These are phyloP conservation scores for Villa cingulata DNA, from an alignment of 2,888 invertebrate species.

Conservation along the genomic window DNA sequence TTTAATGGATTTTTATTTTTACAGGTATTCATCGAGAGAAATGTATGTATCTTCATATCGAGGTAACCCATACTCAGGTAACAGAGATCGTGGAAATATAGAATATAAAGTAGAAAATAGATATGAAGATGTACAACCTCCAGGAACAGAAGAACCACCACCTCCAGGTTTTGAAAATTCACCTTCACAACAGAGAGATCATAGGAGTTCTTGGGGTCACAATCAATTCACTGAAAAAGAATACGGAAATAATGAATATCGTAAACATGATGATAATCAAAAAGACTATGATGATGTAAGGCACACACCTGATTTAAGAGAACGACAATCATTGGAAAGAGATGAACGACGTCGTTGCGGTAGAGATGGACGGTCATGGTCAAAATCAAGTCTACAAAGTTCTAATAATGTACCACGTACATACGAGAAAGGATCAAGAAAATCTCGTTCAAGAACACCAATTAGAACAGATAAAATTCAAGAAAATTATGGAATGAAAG, in stretches of 20 bases:
- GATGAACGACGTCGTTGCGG: slow-evolving; percentile 8
- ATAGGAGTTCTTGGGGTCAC: slow-evolving; percentile 9
- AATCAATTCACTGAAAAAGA: slow-evolving; percentile 6
- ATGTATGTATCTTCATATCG: slow-evolving; percentile 1
- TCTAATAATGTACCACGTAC: neutral
- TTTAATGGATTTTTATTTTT: slow-evolving; percentile 4
- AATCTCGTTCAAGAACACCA: slow-evolving; percentile 10
- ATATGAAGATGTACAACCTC: slow-evolving; percentile 47
- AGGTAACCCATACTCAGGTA: neutral
- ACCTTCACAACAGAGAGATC: slow-evolving; percentile 1
- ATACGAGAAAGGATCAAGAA: slow-evolving; percentile 1
- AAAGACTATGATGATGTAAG: slow-evolving; percentile 1
- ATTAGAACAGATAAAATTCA: slow-evolving; percentile 1
- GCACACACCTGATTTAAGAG: slow-evolving; percentile 3
- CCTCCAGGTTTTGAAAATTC: slow-evolving; percentile 45
- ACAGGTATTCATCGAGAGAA: slow-evolving; percentile 6
- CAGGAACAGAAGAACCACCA: slow-evolving; percentile 46
- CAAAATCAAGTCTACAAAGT: slow-evolving; percentile 7
- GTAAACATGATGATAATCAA: slow-evolving; percentile 1
- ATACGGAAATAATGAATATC: slow-evolving; percentile 1
- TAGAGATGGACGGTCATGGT: slow-evolving; percentile 12
- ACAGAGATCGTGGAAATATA: slow-evolving; percentile 10
- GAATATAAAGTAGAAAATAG: slow-evolving; percentile 17
- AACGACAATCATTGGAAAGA: slow-evolving; percentile 6
- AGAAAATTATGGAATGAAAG: slow-evolving; percentile 16